phyloP scores from a whole-genome alignment of 2,113 vertebrate species.

The Leiothrix lutea region DNA sequence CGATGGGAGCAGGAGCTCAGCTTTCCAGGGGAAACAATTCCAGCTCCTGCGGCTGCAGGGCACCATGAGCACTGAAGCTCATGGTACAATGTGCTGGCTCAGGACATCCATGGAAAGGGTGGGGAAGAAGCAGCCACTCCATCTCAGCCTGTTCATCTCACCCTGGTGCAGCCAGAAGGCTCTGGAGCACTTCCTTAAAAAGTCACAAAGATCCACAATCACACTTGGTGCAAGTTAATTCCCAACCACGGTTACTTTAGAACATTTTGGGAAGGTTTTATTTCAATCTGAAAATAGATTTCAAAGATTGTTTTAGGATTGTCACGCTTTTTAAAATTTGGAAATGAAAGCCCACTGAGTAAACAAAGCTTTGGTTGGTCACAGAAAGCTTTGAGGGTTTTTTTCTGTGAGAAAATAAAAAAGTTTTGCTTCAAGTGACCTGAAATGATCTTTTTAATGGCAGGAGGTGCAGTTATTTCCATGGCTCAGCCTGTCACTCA shows the following conservation, averaged over 20 bases:
- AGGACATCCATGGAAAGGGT: background rate
- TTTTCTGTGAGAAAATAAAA: background rate
- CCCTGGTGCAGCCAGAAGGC: background rate
- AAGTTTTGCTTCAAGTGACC: background rate
- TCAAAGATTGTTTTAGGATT: background rate
- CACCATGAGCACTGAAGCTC: background rate
- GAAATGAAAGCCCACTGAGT: background rate
- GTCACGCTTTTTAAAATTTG: background rate
- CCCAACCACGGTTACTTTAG: background rate
- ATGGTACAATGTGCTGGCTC: background rate
- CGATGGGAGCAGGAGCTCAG: background rate
- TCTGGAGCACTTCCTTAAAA: background rate
- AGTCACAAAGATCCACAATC: background rate
- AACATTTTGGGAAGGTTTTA: background rate
- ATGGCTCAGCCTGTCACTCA: background rate
- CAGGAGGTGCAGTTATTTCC: background rate
- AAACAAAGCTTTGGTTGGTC: background rate
- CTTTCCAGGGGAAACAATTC: background rate
- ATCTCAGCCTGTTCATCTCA: background rate
- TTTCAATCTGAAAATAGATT: background rate
- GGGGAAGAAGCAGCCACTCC: background rate
- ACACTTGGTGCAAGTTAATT: background rate
- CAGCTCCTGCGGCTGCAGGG: background rate
- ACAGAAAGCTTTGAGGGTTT: rapidly evolving
- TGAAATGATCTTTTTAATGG: background rate